These are phyloP conservation scores for Metopia argyrocephala DNA, from an alignment of 2,888 invertebrate species.

Conservation along the genomic window DNA sequence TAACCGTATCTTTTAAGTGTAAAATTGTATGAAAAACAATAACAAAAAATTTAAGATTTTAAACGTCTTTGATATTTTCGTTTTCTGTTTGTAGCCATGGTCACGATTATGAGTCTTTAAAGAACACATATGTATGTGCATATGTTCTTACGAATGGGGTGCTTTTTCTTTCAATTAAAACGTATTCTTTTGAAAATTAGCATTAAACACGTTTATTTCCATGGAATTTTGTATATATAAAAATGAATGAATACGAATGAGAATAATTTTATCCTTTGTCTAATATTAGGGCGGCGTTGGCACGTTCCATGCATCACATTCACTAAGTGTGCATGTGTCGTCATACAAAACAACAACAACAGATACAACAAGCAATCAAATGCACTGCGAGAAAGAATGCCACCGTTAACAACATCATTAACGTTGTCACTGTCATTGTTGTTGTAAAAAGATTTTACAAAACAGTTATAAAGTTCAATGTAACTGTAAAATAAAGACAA, in stretches of 20 bases:
- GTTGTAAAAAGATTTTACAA: background rate
- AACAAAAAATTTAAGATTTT: no score
- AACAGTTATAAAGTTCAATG: constrained; percentile 46
- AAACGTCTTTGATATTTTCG: no score
- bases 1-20: no score
- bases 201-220: background rate
- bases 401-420: constrained; percentile 36
- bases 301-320: constrained; percentile 21
- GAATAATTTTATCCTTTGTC: background rate
- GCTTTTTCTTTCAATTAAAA: background rate
- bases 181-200: background rate
- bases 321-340: background rate
- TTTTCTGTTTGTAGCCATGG: no score
- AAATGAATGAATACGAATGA: background rate
- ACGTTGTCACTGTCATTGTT: constrained; percentile 29
- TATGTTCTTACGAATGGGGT: background rate
- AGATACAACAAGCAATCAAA: background rate
- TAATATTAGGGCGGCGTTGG: constrained; percentile 14
- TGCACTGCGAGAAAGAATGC: background rate
- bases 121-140: no score
- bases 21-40: no score
- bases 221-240: background rate
- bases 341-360: background rate
- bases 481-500: constrained; percentile 47
- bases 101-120: background rate